Conservation (phyloP, 2,888 invertebrate species). For the Cybosia mesomella region DNA sequence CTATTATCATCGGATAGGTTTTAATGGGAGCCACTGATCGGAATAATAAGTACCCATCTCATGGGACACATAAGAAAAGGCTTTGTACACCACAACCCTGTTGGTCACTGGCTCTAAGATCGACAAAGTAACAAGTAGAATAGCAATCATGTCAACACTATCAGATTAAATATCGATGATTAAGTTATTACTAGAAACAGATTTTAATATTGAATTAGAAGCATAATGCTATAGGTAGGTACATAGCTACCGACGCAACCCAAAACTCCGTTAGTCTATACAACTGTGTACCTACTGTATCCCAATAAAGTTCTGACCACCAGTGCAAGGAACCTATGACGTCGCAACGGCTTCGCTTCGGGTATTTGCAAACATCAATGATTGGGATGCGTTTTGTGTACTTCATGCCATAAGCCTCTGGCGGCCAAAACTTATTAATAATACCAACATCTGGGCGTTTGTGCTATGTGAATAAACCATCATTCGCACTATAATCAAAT, state of each 20-base stretch:
- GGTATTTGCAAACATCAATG: not conserved
- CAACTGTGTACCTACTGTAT: not conserved
- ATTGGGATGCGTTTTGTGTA: not conserved
- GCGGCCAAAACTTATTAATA: not conserved
- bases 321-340: not conserved
- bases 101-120: not conserved
- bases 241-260: not conserved
- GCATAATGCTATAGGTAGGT: not conserved
- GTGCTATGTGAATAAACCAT: not conserved
- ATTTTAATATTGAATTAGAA: not conserved
- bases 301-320: not conserved
- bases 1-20: too few species aligned
- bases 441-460: not conserved
- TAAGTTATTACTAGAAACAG: not conserved
- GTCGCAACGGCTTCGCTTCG: not conserved
- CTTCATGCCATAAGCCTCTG: not conserved
- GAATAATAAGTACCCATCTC: not conserved
- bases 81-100: not conserved
- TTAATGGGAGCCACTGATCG: not conserved
- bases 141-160: not conserved
- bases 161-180: not conserved
- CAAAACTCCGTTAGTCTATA: not conserved
- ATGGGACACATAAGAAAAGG: not conserved
- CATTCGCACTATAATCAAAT: not conserved
- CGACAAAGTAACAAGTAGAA: not conserved